A percentile compares a stretch with the other conserved stretches of the same genome.
phyloP scores from a whole-genome alignment of 2,888 invertebrate species.

The Rhagium mordax region DNA sequence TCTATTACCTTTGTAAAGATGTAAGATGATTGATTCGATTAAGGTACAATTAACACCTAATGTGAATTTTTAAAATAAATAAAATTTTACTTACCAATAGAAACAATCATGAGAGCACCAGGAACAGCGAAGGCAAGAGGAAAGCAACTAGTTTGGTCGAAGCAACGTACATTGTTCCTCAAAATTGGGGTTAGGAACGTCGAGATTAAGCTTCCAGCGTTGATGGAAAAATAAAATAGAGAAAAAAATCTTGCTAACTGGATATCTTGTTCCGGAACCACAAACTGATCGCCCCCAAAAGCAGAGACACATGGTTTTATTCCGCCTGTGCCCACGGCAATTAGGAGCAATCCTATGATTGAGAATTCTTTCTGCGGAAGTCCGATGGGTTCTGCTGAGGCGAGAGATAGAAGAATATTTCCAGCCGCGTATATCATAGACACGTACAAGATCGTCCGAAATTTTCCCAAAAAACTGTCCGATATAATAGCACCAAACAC shows the following conservation, averaged over 20 bases:
- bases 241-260: conserved; percentile 92
- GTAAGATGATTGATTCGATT: too few relatives aligned
- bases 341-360: conserved; percentile 79
- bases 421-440: conserved; percentile 91
- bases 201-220: conserved; percentile 90
- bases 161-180: conserved; percentile 85
- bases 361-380: conserved; percentile 72
- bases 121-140: conserved; percentile 93
- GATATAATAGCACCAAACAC: conserved; percentile 94
- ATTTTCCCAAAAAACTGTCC: conserved; percentile 94
- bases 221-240: conserved; percentile 94
- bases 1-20: too few relatives aligned
- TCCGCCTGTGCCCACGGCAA: conserved; percentile 94
- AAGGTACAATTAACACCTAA: too few relatives aligned
- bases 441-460: conserved; percentile 89
- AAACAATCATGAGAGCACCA: conserved; percentile 86
- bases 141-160: conserved; percentile 84
- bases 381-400: conserved; percentile 76
- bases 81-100: conserved; percentile 76
- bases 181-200: conserved; percentile 91
- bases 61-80: too few relatives aligned
- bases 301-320: conserved; percentile 97
- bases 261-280: conserved; percentile 83
- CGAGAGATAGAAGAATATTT: conserved; percentile 82
- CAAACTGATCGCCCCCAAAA: conserved; percentile 96